These are phyloP conservation scores for Epinotia nisella DNA, from an alignment of 2,888 invertebrate genomes.

Conservation along the genomic window DNA sequence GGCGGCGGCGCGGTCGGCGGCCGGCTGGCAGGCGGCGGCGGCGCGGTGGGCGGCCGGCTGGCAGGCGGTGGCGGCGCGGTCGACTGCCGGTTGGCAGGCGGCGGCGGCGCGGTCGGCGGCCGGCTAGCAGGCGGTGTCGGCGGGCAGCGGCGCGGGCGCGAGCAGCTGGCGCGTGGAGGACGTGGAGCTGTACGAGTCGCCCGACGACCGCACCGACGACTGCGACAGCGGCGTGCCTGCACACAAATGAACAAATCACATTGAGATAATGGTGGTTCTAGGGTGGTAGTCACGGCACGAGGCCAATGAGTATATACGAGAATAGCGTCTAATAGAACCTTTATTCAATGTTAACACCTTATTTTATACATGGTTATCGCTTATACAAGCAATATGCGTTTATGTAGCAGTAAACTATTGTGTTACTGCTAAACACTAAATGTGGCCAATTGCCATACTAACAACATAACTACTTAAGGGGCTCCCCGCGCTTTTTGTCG, in stretches of 20 bases:
- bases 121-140: constrained; percentile 62
- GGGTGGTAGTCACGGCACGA: no score
- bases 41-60: background rate
- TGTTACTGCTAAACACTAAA: no score
- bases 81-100: constrained; percentile 13
- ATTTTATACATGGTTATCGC: no score
- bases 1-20: background rate
- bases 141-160: constrained; percentile 59
- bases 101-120: constrained; percentile 43
- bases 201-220: constrained; percentile 89
- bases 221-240: constrained; percentile 89
- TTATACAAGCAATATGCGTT: no score
- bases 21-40: constrained; percentile 11
- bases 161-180: constrained; percentile 91
- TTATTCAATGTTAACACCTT: no score
- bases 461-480: no score
- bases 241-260: background rate
- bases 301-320: no score
- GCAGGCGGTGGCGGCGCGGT: background rate
- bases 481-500: no score
- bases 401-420: no score
- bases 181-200: constrained; percentile 92
- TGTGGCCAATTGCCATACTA: no score
- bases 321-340: no score
- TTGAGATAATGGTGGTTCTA: no score